These are phyloP conservation scores for Ailurus styani DNA, from an alignment of 2,113 vertebrate genomes.

Conservation along the genomic window DNA sequence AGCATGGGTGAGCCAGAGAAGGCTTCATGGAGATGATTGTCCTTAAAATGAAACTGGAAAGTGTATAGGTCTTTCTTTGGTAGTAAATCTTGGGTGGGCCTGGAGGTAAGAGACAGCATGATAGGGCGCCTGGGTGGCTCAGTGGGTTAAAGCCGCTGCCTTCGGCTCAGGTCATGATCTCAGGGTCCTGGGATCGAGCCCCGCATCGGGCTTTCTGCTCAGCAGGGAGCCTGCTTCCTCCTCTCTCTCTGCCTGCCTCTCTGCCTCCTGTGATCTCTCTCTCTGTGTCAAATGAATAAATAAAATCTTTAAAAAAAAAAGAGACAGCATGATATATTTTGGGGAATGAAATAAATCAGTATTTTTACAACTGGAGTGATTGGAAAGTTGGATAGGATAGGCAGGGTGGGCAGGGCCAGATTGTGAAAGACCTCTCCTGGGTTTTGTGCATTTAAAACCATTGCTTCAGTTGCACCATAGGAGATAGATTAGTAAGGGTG, in stretches of 20 bases:
- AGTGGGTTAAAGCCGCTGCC: too few relatives aligned
- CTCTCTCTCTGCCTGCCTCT: too few relatives aligned
- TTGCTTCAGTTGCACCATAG: neutral
- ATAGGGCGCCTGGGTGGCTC: too few relatives aligned
- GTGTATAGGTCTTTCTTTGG: neutral
- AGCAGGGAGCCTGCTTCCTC: too few relatives aligned
- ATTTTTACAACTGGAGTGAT: neutral
- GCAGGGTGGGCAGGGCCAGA: neutral
- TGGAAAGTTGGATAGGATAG: neutral
- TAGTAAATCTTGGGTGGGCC: neutral
- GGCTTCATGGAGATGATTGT: neutral
- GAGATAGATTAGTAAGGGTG: neutral
- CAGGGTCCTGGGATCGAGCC: too few relatives aligned
- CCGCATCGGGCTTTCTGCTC: too few relatives aligned
- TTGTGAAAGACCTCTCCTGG: neutral
- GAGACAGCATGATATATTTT: neutral
- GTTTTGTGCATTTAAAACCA: conserved; percentile 2
- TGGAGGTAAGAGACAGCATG: neutral
- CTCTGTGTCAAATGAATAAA: too few relatives aligned
- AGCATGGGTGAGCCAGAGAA: neutral
- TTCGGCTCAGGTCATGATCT: too few relatives aligned
- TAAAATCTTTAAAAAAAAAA: too few relatives aligned
- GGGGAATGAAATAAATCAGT: neutral
- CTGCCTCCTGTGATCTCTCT: too few relatives aligned
- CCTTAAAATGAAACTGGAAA: neutral